A percentile compares a stretch with the other conserved stretches of the same genome.
These are phyloP conservation scores for Etheostoma spectabile DNA, from an alignment of 2,113 vertebrate genomes.

Conservation along the genomic window DNA sequence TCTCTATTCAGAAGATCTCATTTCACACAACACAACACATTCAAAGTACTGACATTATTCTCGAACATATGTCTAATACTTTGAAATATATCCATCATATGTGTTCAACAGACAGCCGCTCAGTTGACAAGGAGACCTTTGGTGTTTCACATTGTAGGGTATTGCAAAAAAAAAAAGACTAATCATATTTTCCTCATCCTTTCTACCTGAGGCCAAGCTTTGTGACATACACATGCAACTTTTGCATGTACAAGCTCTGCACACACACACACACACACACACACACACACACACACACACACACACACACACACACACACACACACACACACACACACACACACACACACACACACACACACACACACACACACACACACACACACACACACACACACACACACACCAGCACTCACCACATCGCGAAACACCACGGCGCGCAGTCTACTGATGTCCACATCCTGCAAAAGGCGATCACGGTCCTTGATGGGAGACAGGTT, in stretches of 20 bases:
- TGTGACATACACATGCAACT: constrained; percentile 18
- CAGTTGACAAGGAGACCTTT: neutral
- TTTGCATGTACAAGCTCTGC: neutral
- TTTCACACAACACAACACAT: constrained; percentile 24
- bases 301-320: neutral
- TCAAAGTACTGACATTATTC: neutral
- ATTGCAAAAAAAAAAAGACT: neutral
- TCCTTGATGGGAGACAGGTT: constrained; percentile 95
- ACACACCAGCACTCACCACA: constrained; percentile 87
- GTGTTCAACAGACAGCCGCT: constrained; percentile 5
- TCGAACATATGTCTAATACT: neutral
- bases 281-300: neutral
- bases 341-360: neutral
- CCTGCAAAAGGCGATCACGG: constrained; percentile 95
- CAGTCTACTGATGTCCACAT: constrained; percentile 96
- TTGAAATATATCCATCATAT: neutral
- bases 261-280: neutral
- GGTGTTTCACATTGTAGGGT: constrained; percentile 7
- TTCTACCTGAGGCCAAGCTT: constrained; percentile 15
- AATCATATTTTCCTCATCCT: constrained; percentile 4
- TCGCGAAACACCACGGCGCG: constrained; percentile 97
- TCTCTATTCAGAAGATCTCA: constrained; percentile 17
- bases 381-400: neutral
- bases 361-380: neutral
- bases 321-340: neutral